These are phyloP conservation scores for Blera fallax DNA, from an alignment of 2,888 invertebrate species.

Conservation along the genomic window DNA sequence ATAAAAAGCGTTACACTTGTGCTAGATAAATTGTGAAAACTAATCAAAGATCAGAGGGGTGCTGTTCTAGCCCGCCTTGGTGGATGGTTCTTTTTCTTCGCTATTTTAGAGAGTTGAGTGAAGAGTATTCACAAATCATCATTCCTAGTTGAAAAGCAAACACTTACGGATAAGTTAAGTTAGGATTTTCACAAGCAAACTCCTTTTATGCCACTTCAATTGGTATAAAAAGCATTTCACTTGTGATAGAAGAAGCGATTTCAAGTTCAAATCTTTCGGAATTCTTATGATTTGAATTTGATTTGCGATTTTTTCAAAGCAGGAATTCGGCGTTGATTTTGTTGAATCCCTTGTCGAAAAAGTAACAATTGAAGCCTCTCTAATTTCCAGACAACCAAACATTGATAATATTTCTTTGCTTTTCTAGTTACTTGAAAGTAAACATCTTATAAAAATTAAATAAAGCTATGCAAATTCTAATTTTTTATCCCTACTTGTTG, in stretches of 20 bases:
- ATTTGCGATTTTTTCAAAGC: neutral
- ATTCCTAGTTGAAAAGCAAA: conserved; percentile 56
- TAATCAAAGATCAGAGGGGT: too few species aligned
- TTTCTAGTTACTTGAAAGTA: too few species aligned
- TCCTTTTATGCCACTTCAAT: conserved; percentile 6
- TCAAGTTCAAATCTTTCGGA: too few species aligned
- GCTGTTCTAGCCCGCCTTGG: conserved; percentile 74
- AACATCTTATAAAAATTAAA: too few species aligned
- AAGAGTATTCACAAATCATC: neutral
- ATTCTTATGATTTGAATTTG: conserved; percentile 16
- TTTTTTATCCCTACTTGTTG: too few species aligned
- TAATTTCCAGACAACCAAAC: too few species aligned
- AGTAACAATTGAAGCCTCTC: neutral
- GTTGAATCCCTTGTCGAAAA: neutral
- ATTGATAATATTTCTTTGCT: too few species aligned
- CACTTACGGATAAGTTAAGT: neutral
- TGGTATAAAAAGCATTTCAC: conserved; percentile 79
- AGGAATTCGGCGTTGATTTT: neutral
- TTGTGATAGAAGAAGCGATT: conserved; percentile 77
- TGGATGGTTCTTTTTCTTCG: conserved; percentile 39
- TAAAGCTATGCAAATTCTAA: too few species aligned
- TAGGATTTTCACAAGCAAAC: neutral
- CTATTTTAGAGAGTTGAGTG: too few species aligned
- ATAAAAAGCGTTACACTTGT: conserved; percentile 79
- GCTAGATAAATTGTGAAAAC: too few species aligned